Evolutionary conservation across 2,113 vertebrate species (phyloP), one percentile per base, ranked within the genome.

Genomic region (Nycticebus coucang): DNA sequence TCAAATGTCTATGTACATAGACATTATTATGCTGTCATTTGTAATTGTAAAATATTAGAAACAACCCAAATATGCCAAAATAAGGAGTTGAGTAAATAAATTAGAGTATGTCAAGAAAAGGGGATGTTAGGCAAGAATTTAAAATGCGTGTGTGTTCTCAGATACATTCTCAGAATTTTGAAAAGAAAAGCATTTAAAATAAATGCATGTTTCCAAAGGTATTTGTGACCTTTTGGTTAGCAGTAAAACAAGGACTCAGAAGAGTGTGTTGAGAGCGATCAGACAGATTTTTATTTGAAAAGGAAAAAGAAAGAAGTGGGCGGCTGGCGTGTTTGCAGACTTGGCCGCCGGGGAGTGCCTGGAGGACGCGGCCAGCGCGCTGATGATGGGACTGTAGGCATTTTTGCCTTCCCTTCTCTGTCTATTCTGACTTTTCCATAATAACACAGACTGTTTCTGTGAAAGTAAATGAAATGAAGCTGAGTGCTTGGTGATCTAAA

Each of bases 331-430:
- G 60, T 62, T 62, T 26, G 24, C 60, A 62, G 60, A 9, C 62
- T 28, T 22, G 11, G 62, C 59, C 8, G 8, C 22, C 59, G 3
- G 22, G 24, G 22, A 21, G 21, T 8, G 59, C 9, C 59, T 2
- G 5, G 59, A 24, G 59, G 59, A 60, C 22, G 59, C 4, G 4
- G 24, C 24, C 62, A 28, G 4, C 0, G 24, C 4, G 62, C 26
- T 4, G 2, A 33, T 2, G 7, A 17, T 1, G 15, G 28, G 33
- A 17, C 17, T 2, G 7, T 3, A 33, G 33, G 33, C 15, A 2
- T 17, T 4, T 4, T n/a, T 2, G 15, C 68, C n/a, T n/a, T 30
- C 28, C 30, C 33, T 37, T 57, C 55, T 33, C 26, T 30, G 8
- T 35, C 12, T 35, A 19, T 18, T 68, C 22, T 75, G 11, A 17